phyloP scores from a whole-genome alignment of 2,888 invertebrate genomes.

The Cyclophora albipunctata region DNA sequence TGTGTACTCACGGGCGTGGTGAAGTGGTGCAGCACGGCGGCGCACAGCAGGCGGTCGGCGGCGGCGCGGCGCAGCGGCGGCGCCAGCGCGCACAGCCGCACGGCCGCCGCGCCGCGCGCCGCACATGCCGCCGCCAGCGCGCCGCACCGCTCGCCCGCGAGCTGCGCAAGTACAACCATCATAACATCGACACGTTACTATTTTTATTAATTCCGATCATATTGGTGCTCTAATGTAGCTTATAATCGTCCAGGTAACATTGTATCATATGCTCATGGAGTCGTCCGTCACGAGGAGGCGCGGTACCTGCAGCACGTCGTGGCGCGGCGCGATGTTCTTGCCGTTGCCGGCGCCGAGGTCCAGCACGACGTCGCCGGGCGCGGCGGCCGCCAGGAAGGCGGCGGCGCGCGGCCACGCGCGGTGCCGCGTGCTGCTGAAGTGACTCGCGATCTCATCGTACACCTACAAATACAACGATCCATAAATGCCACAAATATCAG shows the following conservation, averaged over 20 bases:
- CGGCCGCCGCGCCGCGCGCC: constrained; percentile 74
- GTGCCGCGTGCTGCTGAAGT: constrained; percentile 96
- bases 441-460: constrained; percentile 94
- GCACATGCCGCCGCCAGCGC: constrained; percentile 28
- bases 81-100: constrained; percentile 84
- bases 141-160: constrained; percentile 79
- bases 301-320: constrained; percentile 66
- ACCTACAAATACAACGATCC: constrained; percentile 70
- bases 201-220: too few relatives aligned
- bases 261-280: too few relatives aligned
- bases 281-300: too few relatives aligned
- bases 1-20: constrained; percentile 68
- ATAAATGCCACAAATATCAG: too few relatives aligned
- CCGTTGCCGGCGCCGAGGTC: constrained; percentile 99
- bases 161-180: constrained; percentile 69
- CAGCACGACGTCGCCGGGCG: constrained; percentile 81
- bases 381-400: constrained; percentile 82
- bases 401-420: constrained; percentile 95
- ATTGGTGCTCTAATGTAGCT: too few relatives aligned
- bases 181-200: neutral
- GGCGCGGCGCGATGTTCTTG: constrained; percentile 87
- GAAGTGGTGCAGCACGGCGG: constrained; percentile 98
- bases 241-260: too few relatives aligned
- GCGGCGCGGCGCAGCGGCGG: constrained; percentile 80
- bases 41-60: constrained; percentile 91